Percentiles rank a stretch among this genome's conserved stretches.
Conservation (phyloP, 2,113 vertebrate genomes). For the Myotis yumanensis region DNA sequence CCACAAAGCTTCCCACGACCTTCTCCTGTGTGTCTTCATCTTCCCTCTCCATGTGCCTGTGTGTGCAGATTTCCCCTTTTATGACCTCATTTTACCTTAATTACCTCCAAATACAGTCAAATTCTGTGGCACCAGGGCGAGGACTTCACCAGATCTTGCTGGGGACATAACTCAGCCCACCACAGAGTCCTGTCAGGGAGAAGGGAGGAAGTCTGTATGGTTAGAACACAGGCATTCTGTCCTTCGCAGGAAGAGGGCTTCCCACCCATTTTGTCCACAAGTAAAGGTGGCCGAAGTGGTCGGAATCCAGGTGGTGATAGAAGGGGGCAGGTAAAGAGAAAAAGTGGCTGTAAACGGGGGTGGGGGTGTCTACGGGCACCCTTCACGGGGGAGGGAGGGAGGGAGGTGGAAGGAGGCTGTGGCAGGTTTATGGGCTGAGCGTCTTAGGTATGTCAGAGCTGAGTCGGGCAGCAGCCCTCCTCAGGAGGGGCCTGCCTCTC, state of each 20-base stretch:
- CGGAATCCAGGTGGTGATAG: neutral
- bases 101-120: neutral
- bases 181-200: neutral
- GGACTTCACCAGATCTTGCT: neutral
- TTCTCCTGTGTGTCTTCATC: neutral
- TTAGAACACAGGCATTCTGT: rapidly evolving
- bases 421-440: neutral
- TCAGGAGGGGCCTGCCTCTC: neutral
- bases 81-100: neutral
- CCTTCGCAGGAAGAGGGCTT: neutral
- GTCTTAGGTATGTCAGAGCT: too few species aligned
- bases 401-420: neutral
- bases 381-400: rapidly evolving
- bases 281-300: neutral
- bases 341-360: too few species aligned
- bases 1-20: neutral
- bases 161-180: neutral
- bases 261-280: rapidly evolving
- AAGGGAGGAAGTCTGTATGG: rapidly evolving
- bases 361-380: neutral
- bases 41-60: neutral
- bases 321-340: neutral
- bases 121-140: neutral
- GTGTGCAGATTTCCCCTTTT: neutral
- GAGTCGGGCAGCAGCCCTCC: neutral